A percentile compares a stretch with the other conserved stretches of the same genome.
Evolutionary conservation across 1,140 invertebrate species (phyloP).

Genomic region (Nebria ingens): DNA sequence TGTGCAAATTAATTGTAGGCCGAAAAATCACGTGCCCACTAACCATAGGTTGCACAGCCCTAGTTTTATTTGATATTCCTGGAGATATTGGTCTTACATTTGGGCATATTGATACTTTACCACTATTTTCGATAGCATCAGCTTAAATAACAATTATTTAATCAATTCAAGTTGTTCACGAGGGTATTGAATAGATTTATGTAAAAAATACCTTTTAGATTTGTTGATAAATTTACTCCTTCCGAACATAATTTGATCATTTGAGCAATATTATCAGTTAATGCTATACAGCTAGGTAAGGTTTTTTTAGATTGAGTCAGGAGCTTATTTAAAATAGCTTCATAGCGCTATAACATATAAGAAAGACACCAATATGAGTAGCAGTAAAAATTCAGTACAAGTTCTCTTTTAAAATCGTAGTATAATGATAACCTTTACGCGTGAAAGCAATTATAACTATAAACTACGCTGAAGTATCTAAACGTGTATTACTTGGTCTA

Average conservation of each 20-base stretch:
- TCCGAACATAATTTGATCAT: background rate
- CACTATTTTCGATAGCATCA: slow-evolving; percentile 11
- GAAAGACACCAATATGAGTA: no score
- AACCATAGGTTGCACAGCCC: slow-evolving; percentile 13
- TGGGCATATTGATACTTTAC: background rate
- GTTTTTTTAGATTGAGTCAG: background rate
- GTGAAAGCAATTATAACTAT: no score
- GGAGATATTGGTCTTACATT: background rate
- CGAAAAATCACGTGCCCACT: slow-evolving; percentile 12
- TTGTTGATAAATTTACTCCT: background rate
- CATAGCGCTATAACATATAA: no score
- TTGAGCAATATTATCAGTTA: background rate
- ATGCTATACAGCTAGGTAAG: background rate
- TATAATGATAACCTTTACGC: no score
- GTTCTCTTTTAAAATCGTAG: no score
- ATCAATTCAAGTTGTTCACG: background rate
- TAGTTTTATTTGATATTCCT: slow-evolving; percentile 4
- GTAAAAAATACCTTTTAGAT: background rate
- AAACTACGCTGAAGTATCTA: no score
- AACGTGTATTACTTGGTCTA: no score
- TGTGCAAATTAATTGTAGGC: slow-evolving; percentile 2
- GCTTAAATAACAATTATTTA: slow-evolving; percentile 11
- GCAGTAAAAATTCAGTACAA: no score
- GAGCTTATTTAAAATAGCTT: background rate
- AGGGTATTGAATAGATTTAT: background rate